Percentiles rank a stretch among this genome's conserved stretches.
These are phyloP conservation scores for Automeris io DNA, from an alignment of 2,888 invertebrate genomes.

Conservation along the genomic window DNA sequence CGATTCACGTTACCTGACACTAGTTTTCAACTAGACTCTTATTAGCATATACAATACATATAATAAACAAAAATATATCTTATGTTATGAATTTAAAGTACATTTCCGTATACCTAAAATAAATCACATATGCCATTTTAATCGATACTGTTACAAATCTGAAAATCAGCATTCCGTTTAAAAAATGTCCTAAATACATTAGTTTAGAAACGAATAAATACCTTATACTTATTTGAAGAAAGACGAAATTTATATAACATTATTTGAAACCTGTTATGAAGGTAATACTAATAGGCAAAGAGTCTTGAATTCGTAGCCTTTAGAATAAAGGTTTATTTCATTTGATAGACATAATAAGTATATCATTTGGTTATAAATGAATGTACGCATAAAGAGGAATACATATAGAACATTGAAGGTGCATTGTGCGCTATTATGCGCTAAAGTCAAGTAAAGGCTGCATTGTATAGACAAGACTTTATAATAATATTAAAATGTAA, in stretches of 20 bases:
- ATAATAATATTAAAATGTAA: too few species aligned
- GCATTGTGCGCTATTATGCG: constrained; percentile 67
- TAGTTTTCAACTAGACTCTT: constrained; percentile 22
- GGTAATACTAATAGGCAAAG: constrained; percentile 30
- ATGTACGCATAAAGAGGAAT: constrained; percentile 59
- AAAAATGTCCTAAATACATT: constrained; percentile 29
- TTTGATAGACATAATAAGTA: constrained; percentile 23
- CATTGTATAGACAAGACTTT: constrained; percentile 35
- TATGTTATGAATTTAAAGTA: constrained; percentile 13
- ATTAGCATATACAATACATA: constrained; percentile 16
- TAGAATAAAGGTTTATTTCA: constrained; percentile 41
- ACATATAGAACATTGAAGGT: constrained; percentile 63
- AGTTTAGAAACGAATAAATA: constrained; percentile 19
- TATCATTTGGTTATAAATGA: constrained; percentile 45
- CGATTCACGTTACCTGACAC: constrained; percentile 69
- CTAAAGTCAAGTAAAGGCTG: too few species aligned
- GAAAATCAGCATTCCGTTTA: constrained; percentile 38
- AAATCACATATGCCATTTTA: constrained; percentile 23
- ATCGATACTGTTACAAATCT: constrained; percentile 42
- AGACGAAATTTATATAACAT: constrained; percentile 21
- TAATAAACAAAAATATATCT: constrained; percentile 20
- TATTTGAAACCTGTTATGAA: constrained; percentile 4
- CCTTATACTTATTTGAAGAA: constrained; percentile 18
- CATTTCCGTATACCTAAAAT: constrained; percentile 8
- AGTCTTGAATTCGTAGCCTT: constrained; percentile 32